A percentile compares a stretch with the other conserved stretches of the same genome.
phyloP scores from a whole-genome alignment of 2,888 invertebrate genomes.

The Magallana nippona region DNA sequence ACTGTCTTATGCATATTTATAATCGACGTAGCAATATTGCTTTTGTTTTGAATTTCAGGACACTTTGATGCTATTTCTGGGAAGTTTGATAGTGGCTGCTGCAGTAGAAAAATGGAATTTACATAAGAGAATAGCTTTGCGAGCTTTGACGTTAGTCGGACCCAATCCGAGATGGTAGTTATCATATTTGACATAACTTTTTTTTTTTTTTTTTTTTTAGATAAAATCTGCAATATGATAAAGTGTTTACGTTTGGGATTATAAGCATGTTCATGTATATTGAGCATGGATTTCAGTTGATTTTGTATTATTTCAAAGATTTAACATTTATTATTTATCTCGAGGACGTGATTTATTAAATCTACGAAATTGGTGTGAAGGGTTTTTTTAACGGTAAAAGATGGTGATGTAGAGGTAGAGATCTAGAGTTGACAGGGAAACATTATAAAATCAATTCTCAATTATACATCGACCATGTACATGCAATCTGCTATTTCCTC shows the following conservation, averaged over 20 bases:
- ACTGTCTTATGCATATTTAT: too few species aligned
- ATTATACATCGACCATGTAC: neutral
- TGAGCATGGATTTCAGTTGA: too few species aligned
- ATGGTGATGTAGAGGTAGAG: too few species aligned
- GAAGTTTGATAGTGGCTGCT: slow-evolving; percentile 93
- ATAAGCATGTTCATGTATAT: too few species aligned
- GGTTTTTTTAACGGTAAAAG: too few species aligned
- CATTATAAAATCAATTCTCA: slow-evolving; percentile 6
- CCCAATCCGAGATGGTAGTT: slow-evolving; percentile 76
- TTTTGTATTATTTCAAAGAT: too few species aligned
- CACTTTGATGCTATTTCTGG: slow-evolving; percentile 81
- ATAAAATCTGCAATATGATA: too few species aligned
- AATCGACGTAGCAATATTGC: too few species aligned
- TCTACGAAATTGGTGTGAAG: neutral
- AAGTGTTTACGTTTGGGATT: too few species aligned
- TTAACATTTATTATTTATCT: too few species aligned
- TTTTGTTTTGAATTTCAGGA: slow-evolving; percentile 53
- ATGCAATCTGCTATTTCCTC: neutral
- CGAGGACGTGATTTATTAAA: neutral
- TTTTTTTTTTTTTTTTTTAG: too few species aligned
- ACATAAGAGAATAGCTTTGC: slow-evolving; percentile 91
- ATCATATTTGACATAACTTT: too few species aligned
- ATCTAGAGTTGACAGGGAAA: neutral
- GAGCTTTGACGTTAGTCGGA: slow-evolving; percentile 86
- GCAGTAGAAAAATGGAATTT: slow-evolving; percentile 94